phyloP scores from a whole-genome alignment of 2,113 vertebrate species.

The Dascyllus trimaculatus region DNA sequence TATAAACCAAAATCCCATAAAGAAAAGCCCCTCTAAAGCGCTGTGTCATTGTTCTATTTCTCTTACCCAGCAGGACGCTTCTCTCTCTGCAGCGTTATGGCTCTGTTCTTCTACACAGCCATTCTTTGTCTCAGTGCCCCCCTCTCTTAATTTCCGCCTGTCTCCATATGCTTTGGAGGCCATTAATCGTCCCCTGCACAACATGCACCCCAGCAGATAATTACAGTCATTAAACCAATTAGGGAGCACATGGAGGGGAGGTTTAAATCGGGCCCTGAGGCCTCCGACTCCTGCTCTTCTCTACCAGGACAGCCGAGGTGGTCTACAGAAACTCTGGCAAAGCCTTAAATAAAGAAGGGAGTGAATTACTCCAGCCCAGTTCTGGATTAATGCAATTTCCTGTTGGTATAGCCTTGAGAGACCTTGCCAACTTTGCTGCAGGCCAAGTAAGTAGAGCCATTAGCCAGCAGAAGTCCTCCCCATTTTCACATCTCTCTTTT shows the following conservation, averaged over 20 bases:
- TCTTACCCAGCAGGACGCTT: slow-evolving; percentile 62
- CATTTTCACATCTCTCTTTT: slow-evolving; percentile 45
- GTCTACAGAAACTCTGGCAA: slow-evolving; percentile 71
- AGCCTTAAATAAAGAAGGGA: slow-evolving; percentile 73
- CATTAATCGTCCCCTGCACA: slow-evolving; percentile 84
- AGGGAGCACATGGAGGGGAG: slow-evolving; percentile 83
- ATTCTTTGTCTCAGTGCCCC: slow-evolving; percentile 59
- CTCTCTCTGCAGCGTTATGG: slow-evolving; percentile 66
- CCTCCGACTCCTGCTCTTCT: slow-evolving; percentile 72
- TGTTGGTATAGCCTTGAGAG: slow-evolving; percentile 79
- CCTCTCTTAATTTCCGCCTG: slow-evolving; percentile 75
- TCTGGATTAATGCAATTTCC: slow-evolving; percentile 84
- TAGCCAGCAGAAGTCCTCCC: slow-evolving; percentile 57
- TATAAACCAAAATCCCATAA: slow-evolving; percentile 27
- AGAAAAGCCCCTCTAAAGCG: not conserved
- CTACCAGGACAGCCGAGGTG: slow-evolving; percentile 77
- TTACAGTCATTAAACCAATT: slow-evolving; percentile 88
- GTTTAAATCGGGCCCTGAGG: slow-evolving; percentile 77
- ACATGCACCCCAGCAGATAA: slow-evolving; percentile 87
- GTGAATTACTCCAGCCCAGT: slow-evolving; percentile 77
- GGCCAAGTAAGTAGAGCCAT: slow-evolving; percentile 61
- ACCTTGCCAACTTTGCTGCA: slow-evolving; percentile 68
- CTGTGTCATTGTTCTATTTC: slow-evolving; percentile 44
- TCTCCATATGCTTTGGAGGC: slow-evolving; percentile 83
- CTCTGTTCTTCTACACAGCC: slow-evolving; percentile 53